Evolutionary conservation across 2,797 vertebrate species (phyloP), one percentile per base, ranked within the genome.

Genomic region (Bothrops alternatus): DNA sequence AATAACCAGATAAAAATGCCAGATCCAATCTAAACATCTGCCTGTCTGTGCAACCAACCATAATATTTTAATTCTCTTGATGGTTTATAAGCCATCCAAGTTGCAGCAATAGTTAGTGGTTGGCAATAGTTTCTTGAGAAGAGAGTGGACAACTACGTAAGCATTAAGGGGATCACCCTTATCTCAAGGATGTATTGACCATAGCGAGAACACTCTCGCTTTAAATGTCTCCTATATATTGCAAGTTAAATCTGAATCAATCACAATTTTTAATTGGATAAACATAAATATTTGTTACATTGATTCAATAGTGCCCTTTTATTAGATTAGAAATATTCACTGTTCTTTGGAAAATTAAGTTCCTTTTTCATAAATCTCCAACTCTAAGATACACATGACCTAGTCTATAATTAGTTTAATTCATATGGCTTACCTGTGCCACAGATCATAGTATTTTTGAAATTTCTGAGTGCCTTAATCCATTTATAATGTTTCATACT

Each of bases 401-500:
- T 53, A 32, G 25, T 73, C 37, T 88, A 32, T 78, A 86, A 91
- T 42, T 94, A 92, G 61, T 13, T 55, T 92, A 37, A 57, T 86
- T 94, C 13, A n/a, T 90, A 91, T 60, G 14, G 63, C 61, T 87
- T 90, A 94, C 26, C 26, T 61, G 90, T 91, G 63, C n/a, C 90
- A 56, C 88, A 95, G 20, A 91, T 87, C 53, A 93, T 90, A 92
- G 4, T 88, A 61, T 93, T 92, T 20, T 94, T 93, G 78, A 69
- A 25, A 92, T 89, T 69, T 94, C 55, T 90, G 0, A 63, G 10
- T 87, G 73, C 90, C 42, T 90, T 87, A 10, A 53, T 85, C 1
- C 26, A 13, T 73, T 94, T 90, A 90, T 92, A 90, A 87, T 93
- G 25, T 94, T 93, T 65, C 28, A 42, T 25, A 37, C 50, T 94